A percentile compares a stretch with the other conserved stretches of the same genome.
Conservation (phyloP, 2,888 invertebrate species). For the Pyrrhosoma nymphula region DNA sequence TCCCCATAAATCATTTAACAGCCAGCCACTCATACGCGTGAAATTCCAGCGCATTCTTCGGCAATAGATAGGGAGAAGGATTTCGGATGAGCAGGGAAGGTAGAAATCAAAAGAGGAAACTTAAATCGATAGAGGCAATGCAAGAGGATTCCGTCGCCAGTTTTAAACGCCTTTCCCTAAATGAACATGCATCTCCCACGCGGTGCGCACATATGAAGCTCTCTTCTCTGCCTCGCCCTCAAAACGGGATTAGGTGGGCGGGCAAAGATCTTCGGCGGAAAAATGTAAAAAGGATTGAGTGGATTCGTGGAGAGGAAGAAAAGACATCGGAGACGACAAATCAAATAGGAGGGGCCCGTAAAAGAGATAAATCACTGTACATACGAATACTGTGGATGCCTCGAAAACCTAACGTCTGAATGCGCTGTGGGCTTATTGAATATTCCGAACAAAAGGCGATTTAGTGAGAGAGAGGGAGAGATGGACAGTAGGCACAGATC, state of each 20-base stretch:
- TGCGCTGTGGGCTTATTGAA: constrained; percentile 40
- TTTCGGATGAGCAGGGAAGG: background rate
- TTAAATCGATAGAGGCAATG: background rate
- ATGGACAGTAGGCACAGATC: too few species aligned
- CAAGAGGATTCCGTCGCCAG: background rate
- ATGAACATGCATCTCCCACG: constrained; percentile 25
- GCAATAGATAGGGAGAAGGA: background rate
- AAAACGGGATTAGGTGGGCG: constrained; percentile 4
- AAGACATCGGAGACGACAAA: background rate
- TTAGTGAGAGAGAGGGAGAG: background rate
- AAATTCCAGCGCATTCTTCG: constrained; percentile 6
- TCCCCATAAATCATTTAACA: constrained; percentile 5
- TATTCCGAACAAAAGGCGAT: background rate
- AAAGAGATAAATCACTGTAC: background rate
- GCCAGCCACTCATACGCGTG: background rate
- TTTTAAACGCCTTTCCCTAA: too few species aligned
- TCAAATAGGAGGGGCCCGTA: background rate
- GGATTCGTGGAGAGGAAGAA: background rate
- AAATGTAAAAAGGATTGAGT: background rate
- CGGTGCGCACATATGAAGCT: background rate
- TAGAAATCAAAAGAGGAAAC: background rate
- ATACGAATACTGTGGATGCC: background rate
- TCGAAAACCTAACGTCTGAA: background rate
- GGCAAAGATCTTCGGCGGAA: background rate
- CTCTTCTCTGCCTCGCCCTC: background rate